These are phyloP conservation scores for Yponomeuta cagnagella DNA, from an alignment of 2,888 invertebrate genomes.

Conservation along the genomic window DNA sequence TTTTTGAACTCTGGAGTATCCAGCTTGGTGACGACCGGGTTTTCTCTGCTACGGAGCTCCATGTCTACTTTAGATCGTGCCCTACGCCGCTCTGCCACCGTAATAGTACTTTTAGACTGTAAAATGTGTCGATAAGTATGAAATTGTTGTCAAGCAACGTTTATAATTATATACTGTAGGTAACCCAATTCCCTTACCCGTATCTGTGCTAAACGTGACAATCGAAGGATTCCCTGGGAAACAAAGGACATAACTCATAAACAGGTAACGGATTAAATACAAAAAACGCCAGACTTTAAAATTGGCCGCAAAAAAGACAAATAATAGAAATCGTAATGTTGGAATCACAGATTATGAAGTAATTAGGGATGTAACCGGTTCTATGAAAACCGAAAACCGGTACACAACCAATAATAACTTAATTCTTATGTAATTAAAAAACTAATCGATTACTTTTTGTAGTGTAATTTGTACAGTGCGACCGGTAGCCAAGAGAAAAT, in stretches of 20 bases:
- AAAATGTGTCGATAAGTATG: background rate
- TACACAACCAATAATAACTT: too few species aligned
- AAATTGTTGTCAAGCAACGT: background rate
- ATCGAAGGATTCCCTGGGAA: background rate
- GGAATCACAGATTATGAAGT: too few species aligned
- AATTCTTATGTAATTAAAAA: too few species aligned
- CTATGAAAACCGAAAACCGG: too few species aligned
- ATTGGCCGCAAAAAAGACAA: background rate
- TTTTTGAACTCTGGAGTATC: constrained; percentile 84
- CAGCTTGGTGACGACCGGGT: constrained; percentile 83
- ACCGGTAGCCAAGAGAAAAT: too few species aligned
- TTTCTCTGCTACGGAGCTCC: constrained; percentile 57
- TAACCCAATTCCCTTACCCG: constrained; percentile 1
- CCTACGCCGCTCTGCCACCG: constrained; percentile 26
- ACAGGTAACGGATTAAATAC: background rate
- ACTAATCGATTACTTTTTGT: too few species aligned
- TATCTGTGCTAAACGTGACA: background rate
- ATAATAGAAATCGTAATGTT: too few species aligned
- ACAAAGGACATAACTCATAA: background rate
- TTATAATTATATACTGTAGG: background rate
- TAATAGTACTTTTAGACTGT: background rate
- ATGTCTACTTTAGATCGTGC: constrained; percentile 46
- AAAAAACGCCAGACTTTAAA: background rate
- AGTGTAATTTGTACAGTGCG: too few species aligned
- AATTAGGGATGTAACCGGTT: too few species aligned